Conservation (phyloP, 2,113 vertebrate genomes). For the Camelus bactrianus region DNA sequence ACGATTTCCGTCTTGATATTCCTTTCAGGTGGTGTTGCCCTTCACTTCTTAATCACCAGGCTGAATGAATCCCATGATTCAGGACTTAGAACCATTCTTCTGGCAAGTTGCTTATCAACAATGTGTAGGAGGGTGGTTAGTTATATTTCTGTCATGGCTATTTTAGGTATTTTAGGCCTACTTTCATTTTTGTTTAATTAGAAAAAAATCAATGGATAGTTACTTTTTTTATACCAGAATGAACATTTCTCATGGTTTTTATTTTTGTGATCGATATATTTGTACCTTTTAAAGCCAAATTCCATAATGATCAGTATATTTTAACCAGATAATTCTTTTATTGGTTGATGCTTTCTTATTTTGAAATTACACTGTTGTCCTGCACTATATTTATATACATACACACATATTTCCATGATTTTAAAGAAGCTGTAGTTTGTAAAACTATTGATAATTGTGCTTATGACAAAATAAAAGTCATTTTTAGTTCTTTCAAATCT, state of each 20-base stretch:
- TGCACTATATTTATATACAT: not conserved
- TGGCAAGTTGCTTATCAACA: not conserved
- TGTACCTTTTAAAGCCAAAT: constrained; percentile 8
- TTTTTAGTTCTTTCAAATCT: not conserved
- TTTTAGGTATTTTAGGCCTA: not conserved
- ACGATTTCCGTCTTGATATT: not conserved
- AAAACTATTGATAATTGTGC: not conserved
- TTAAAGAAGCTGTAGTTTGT: not conserved
- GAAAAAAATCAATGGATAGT: not conserved
- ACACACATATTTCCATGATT: not conserved
- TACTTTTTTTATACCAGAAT: not conserved
- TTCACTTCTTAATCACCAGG: not conserved
- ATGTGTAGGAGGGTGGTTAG: not conserved
- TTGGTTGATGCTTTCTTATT: not conserved
- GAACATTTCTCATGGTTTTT: not conserved
- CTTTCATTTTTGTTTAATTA: not conserved
- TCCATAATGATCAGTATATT: not conserved
- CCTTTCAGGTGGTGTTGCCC: not conserved
- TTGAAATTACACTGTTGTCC: not conserved
- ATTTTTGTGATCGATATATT: not conserved
- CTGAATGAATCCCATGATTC: not conserved
- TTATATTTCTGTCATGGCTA: not conserved
- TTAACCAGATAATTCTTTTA: not conserved
- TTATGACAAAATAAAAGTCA: not conserved
- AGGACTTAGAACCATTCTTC: not conserved